A percentile compares a stretch with the other conserved stretches of the same genome.
phyloP scores from a whole-genome alignment of 2,797 vertebrate genomes.

The Oceanodroma leucorhoa region DNA sequence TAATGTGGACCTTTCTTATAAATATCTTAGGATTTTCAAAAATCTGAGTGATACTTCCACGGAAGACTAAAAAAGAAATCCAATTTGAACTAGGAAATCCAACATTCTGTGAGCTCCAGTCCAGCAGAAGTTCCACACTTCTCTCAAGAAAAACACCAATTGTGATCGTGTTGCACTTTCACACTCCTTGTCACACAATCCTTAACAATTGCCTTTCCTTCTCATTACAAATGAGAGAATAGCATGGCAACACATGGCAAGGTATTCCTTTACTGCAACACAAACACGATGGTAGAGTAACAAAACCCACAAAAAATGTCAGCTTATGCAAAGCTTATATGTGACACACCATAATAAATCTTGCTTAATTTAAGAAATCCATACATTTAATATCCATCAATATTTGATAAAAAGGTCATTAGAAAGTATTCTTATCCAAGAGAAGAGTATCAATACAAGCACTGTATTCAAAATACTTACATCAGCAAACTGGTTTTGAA shows the following conservation, averaged over 20 bases:
- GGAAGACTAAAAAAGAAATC: neutral
- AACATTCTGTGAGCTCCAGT: neutral
- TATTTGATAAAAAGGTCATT: neutral
- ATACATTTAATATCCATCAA: neutral
- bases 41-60: neutral
- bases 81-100: neutral
- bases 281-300: neutral
- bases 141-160: neutral
- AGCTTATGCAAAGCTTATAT: neutral
- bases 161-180: neutral
- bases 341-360: neutral
- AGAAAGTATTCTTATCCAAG: neutral
- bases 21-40: neutral
- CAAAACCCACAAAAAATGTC: neutral
- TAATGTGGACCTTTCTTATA: neutral
- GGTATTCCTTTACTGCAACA: neutral
- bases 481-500: neutral
- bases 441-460: neutral
- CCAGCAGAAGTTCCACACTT: neutral
- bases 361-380: neutral
- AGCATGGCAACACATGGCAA: neutral
- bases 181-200: neutral
- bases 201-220: conserved; percentile 74
- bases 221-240: conserved; percentile 58
- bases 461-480: neutral